These are phyloP conservation scores for Ditylenchus weischeri DNA, from an alignment of 2,888 invertebrate species.

Conservation along the genomic window DNA sequence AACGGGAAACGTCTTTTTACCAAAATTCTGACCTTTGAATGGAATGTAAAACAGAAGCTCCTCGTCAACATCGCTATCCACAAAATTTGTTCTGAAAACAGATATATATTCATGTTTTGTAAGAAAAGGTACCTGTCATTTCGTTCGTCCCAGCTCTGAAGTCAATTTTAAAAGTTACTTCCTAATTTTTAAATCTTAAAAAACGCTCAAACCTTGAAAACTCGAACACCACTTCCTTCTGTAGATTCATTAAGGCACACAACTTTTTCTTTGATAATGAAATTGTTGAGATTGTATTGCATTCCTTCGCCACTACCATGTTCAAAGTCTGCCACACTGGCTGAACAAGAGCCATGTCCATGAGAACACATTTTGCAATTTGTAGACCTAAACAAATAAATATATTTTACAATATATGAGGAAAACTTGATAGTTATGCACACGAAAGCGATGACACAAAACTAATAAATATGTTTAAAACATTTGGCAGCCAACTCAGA, in stretches of 20 bases:
- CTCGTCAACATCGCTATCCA: conserved; percentile 91
- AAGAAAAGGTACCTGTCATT: no score
- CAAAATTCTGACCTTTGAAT: conserved; percentile 68
- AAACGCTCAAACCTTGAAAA: conserved; percentile 70
- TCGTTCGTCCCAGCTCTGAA: conserved; percentile 1
- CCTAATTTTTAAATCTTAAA: background rate
- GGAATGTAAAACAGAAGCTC: conserved; percentile 94
- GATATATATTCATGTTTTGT: background rate
- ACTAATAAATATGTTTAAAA: no score
- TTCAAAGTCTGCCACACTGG: conserved; percentile 26
- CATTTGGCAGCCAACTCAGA: no score
- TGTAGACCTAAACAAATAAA: background rate
- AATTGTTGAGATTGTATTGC: conserved; percentile 32
- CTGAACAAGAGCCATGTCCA: conserved; percentile 16
- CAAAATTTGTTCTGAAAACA: conserved; percentile 59
- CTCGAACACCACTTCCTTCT: conserved; percentile 80
- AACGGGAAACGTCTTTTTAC: no score
- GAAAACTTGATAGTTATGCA: no score
- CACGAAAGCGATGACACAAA: no score
- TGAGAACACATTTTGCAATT: conserved; percentile 24
- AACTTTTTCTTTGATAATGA: conserved; percentile 73
- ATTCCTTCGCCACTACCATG: conserved; percentile 27
- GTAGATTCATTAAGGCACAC: conserved; percentile 84
- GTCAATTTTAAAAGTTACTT: background rate
- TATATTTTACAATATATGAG: background rate